Base-by-base conservation (phyloP, 2,113 vertebrate species). In the Pteropus alecto region DNA sequence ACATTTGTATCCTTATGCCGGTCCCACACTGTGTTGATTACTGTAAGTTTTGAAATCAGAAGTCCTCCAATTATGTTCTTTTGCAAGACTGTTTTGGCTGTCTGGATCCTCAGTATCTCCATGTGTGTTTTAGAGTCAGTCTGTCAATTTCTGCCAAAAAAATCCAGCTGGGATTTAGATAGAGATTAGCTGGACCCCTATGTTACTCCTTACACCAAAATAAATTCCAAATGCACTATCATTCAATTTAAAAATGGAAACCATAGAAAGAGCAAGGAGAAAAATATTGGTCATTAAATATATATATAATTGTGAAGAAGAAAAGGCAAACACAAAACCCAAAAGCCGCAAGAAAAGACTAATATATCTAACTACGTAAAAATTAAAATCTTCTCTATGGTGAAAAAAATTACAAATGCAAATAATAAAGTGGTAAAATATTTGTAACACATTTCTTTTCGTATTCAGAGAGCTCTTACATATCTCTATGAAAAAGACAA, bases 371-470 rank as follows among this genome's bases (percentile, higher is more conserved):
- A 84, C 96, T 71, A 24, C 51, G 56, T 38, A 76, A 95, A 96
- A 95, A 94, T 79, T 83, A 93, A 94, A 94, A 81, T 92, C 74
- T 51, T 81, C 71, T 90, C 11, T 30, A 26, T 16, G 21, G 91
- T 76, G 68, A 41, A 88, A 84, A 89, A 82, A 79, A 71, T 54
- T 63, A 93, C 43, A 79, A 70, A 87, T 22, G 38, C 79, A 90
- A 96, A 96, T 68, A 84, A 90, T 94, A 90, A 94, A 61, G 58
- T 51, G 35, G 93, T n/a, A 87, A 93, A 94, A 96, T 95, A 87
- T 87, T 35, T 28, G 88, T 35, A 76, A 78, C 21, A 35, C 71
- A 41, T 91, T 85, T 93, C 73, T 67, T 67, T 81, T 38, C 28
- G 56, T 74, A 65, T 76, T 92, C 87, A 92, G 73, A 90, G 91